A percentile compares a stretch with the other conserved stretches of the same genome.
These are phyloP conservation scores for Bombus confusus DNA, from an alignment of 1,140 invertebrate species.

Conservation along the genomic window DNA sequence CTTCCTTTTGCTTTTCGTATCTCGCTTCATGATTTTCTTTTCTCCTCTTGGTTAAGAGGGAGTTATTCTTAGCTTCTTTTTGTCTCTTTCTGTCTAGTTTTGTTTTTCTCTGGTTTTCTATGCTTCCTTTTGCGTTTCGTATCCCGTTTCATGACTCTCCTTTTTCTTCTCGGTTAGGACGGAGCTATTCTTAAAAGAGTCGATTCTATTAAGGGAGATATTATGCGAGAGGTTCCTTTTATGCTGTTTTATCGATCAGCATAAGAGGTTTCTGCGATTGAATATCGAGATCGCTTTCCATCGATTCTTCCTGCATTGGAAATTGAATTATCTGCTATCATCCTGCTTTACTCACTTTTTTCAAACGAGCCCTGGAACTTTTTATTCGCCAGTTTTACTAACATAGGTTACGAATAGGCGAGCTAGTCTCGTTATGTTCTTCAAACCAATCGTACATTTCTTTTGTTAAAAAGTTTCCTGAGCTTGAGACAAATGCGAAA, in stretches of 20 bases:
- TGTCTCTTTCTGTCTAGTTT: background rate
- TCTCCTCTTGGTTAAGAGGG: background rate
- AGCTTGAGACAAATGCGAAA: no score
- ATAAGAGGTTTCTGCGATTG: background rate
- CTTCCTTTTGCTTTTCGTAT: no score
- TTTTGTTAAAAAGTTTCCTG: no score
- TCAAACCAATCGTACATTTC: no score
- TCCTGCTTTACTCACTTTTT: background rate
- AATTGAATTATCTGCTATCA: background rate
- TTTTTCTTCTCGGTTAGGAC: background rate
- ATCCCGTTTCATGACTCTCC: background rate
- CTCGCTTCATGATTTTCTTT: no score
- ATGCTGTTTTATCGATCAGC: background rate
- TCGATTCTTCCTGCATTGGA: background rate
- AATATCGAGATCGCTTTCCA: background rate
- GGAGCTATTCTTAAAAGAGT: background rate
- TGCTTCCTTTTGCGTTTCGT: background rate
- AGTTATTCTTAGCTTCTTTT: background rate
- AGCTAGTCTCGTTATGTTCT: no score
- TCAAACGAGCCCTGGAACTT: background rate
- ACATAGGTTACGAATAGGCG: background rate
- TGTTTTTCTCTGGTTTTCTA: background rate
- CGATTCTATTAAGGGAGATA: background rate
- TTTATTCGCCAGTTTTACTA: background rate
- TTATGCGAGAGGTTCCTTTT: background rate